Base-by-base conservation (phyloP, 2,888 invertebrate species). In the Arenicola marina region DNA sequence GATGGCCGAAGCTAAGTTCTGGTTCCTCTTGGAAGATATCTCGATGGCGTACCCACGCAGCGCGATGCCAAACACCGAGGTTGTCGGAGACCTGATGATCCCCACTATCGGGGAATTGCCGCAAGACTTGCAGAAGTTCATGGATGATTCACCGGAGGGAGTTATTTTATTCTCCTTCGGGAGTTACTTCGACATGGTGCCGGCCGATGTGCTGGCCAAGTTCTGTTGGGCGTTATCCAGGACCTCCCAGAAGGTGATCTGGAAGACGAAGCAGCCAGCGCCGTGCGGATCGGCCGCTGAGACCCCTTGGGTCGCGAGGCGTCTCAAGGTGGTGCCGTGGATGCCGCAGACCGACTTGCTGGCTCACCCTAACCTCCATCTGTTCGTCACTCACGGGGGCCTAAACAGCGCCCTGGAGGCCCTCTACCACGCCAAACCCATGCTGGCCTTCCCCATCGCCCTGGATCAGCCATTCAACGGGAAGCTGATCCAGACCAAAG, bases 161-260 rank as follows among this genome's bases (percentile, higher is more conserved):
- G 51, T 45, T n/a, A 15, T 59, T 15, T n/a, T 59, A 26, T 51
- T 59, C 18, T 51, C 59, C 1, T 51, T 59, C 31, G 59, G 59
- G 21, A 59, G 51, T 31, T 51, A 24, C 26, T 51, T 59, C 33
- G 59, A 59, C 29, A 26, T 21, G 26, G 4, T 59, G 44, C 59
- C 59, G 26, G 24, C 31, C 18, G 33, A 51, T 26, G 32, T 51
- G 1, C 34, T 29, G 2, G 34, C 24, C 21, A 33, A 51, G 34
- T 51, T 59, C n/a, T 59, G 59, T 31, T n/a, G 26, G 26, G 51
- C 59, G 33, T 51, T 59, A 31, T 4, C 4, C 7, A 53, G 15
- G 15, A 15, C 15, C 4, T 11, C 7, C 15, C 53, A 31, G 53
- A 53, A 53, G 15, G 53, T 53, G 7, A 31, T 53, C 7, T 53